A percentile compares a stretch with the other conserved stretches of the same genome.
Conservation (phyloP, 2,797 vertebrate species). For the Pseudochaenichthys georgianus region DNA sequence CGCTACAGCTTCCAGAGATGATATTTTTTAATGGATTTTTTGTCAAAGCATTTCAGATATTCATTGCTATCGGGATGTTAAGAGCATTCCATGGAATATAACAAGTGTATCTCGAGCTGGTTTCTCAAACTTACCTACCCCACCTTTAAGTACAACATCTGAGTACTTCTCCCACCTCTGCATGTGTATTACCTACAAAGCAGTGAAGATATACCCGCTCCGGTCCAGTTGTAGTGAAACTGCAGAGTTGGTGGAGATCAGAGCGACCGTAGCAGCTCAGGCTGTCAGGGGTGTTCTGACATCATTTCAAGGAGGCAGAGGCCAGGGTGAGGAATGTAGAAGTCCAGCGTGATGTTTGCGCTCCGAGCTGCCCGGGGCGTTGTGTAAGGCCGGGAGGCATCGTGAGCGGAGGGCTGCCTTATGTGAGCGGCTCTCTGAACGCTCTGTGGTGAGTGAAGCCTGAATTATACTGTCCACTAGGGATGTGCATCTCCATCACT, state of each 20-base stretch:
- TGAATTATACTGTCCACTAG: no score
- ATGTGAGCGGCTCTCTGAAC: background rate
- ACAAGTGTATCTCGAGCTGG: no score
- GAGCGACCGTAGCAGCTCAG: background rate
- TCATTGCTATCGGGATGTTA: no score
- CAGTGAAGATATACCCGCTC: background rate
- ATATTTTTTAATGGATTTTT: no score
- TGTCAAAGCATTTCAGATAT: no score
- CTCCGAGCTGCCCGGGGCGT: conserved; percentile 45
- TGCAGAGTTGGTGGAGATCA: background rate
- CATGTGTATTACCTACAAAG: background rate
- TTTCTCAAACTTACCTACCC: no score
- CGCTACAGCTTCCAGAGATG: no score
- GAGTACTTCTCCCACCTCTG: background rate
- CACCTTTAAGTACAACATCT: no score
- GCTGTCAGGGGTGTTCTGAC: conserved; percentile 27
- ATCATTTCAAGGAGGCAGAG: conserved; percentile 37
- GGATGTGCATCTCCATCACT: no score
- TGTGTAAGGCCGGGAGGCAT: conserved; percentile 35
- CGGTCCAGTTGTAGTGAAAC: background rate
- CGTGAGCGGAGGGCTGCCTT: conserved; percentile 17
- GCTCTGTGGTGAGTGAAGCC: background rate
- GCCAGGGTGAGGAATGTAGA: conserved; percentile 77
- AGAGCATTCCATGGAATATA: no score
- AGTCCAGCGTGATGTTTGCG: conserved; percentile 72